A percentile compares a stretch with the other conserved stretches of the same genome.
Evolutionary conservation across 2,888 invertebrate species (phyloP).

Genomic region (Netelia melanura): DNA sequence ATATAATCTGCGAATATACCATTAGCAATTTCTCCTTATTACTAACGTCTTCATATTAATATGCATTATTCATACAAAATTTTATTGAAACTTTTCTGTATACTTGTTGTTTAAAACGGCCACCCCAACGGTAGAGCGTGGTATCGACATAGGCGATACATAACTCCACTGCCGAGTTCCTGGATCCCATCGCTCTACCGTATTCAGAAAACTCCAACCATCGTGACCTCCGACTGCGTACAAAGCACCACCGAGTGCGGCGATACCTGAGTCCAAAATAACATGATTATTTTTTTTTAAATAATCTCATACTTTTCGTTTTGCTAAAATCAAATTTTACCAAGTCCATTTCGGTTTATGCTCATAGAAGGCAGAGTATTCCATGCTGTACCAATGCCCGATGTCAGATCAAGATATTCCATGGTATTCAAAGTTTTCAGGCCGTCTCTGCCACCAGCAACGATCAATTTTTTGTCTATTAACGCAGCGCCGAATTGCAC

Average conservation of each 20-base stretch:
- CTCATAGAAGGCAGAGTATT: conserved; percentile 94
- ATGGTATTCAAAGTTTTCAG: conserved; percentile 97
- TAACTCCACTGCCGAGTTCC: conserved; percentile 95
- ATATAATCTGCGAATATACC: conserved; percentile 88
- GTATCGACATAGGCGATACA: conserved; percentile 95
- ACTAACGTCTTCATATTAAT: background rate
- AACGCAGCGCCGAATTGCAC: conserved; percentile 97
- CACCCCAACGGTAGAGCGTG: conserved; percentile 96
- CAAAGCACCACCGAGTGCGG: conserved; percentile 92
- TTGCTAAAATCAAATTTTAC: conserved; percentile 76
- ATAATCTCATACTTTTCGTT: background rate
- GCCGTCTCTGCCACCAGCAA: conserved; percentile 97
- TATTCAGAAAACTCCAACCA: conserved; percentile 97
- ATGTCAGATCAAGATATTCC: conserved; percentile 94
- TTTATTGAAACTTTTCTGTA: conserved; percentile 43
- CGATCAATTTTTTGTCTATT: conserved; percentile 92
- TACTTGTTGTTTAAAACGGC: conserved; percentile 92
- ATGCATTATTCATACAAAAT: no score
- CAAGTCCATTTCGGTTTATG: conserved; percentile 93
- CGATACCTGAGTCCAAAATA: conserved; percentile 86
- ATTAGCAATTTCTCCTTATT: conserved; percentile 1
- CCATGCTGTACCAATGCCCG: conserved; percentile 89
- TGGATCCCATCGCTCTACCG: conserved; percentile 97
- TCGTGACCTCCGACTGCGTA: conserved; percentile 98
- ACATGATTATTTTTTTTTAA: background rate